Evolutionary conservation across 2,888 invertebrate genomes (phyloP).

Genomic region (Trypoxylon attenuatum): DNA sequence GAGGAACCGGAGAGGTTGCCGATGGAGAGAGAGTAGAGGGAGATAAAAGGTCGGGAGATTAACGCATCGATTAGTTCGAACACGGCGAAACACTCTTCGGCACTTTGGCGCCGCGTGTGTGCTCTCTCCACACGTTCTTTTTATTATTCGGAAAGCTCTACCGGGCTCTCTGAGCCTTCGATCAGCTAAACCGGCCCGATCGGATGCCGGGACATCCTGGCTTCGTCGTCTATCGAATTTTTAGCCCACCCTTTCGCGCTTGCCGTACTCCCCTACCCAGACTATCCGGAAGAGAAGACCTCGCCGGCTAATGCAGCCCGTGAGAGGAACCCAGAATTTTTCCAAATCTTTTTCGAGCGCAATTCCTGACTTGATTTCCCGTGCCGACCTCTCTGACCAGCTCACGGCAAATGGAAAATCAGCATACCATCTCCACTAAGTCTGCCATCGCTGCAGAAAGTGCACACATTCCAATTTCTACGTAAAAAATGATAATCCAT

Average conservation of each 20-base stretch:
- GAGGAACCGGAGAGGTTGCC: slow-evolving; percentile 26
- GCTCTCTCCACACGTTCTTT: slow-evolving; percentile 33
- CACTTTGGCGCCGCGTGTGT: slow-evolving; percentile 63
- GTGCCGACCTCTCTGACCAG: no score
- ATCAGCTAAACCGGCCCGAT: slow-evolving; percentile 38
- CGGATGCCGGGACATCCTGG: slow-evolving; percentile 26
- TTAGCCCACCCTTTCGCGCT: not conserved
- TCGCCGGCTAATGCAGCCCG: not conserved
- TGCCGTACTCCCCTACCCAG: not conserved
- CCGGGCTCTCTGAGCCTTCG: slow-evolving; percentile 17
- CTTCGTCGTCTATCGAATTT: slow-evolving; percentile 28
- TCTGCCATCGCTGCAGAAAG: no score
- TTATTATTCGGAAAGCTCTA: slow-evolving; percentile 51
- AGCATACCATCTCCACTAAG: no score
- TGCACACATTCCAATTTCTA: no score
- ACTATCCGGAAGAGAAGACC: not conserved
- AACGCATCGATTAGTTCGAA: slow-evolving; percentile 68
- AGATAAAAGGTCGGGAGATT: slow-evolving; percentile 66
- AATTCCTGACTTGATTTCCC: no score
- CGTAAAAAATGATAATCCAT: no score
- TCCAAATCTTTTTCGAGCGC: not conserved
- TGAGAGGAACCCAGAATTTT: not conserved
- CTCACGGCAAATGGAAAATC: no score
- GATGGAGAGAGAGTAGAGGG: slow-evolving; percentile 18
- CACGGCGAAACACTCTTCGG: slow-evolving; percentile 65